Base-by-base conservation (phyloP, 2,797 vertebrate genomes). In the Lepidocolaptes lacrymiger region DNA sequence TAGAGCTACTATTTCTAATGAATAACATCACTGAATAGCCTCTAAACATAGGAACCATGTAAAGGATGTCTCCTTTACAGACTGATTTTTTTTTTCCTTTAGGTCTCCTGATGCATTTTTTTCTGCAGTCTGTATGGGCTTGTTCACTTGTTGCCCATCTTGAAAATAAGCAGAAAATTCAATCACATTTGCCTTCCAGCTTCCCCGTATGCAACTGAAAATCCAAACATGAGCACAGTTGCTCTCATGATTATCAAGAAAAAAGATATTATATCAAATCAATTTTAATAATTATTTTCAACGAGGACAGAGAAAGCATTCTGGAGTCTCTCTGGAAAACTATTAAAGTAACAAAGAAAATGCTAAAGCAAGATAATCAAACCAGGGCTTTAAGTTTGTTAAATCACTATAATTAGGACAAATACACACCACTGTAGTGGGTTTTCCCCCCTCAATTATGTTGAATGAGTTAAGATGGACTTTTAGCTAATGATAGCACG, bases 271-370 rank as follows among this genome's bases (percentile, higher is more conserved):
- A 34, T 8, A 79, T 81, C 27, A 74, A 93, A 91, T 63, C 4
- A 59, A 55, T 93, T 96, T 84, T 66, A 86, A 74, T 86, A 89
- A 91, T 88, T 66, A 8, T 68, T 94, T 96, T 63, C 51, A 85
- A 27, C 23, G 71, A 71, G 37, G 36, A 51, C 3, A 34, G 24
- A 83, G 21, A 80, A 94, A 85, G n/a, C 3, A 55, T 93, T 79
- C 62, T 87, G 28, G 36, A 76, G 18, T 12, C 9, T 94, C 12
- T 20, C 52, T 85, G 34, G 26, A 89, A 81, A 21, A 54, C 8
- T 58, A 52, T 48, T 74, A 86, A 34, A 77, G 12, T 78, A 81
- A 85, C n/a, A 88, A 85, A 87, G 58, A 59, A 84, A 79, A 74
- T 37, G 20, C 11, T 91, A 49, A 82, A 93, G 24, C 13, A 39